A percentile compares a stretch with the other conserved stretches of the same genome.
Evolutionary conservation across 1,140 invertebrate species (phyloP).

Genomic region (Drosophila saltans): DNA sequence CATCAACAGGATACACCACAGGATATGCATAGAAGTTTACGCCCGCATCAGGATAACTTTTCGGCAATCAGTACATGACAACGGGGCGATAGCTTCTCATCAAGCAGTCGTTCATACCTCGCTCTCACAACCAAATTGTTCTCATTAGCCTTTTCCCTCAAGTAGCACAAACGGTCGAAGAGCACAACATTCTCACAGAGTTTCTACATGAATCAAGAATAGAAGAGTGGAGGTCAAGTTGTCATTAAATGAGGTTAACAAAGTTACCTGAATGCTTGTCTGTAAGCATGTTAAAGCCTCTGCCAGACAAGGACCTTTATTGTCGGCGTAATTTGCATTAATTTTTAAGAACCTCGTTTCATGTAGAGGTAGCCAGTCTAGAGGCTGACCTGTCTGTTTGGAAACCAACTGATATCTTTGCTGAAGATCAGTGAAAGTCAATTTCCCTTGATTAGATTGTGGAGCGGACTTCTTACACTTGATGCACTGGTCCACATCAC

Average conservation of each 20-base stretch:
- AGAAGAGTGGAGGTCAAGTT: not conserved
- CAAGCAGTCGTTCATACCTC: slow-evolving; percentile 85
- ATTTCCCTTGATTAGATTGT: not conserved
- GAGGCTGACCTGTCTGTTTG: not conserved
- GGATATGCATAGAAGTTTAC: slow-evolving; percentile 4
- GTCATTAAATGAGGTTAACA: not conserved
- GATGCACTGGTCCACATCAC: slow-evolving; percentile 37
- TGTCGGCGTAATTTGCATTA: slow-evolving; percentile 35
- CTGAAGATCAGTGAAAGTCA: slow-evolving; percentile 27
- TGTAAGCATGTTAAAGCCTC: slow-evolving; percentile 75
- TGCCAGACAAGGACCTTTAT: slow-evolving; percentile 44
- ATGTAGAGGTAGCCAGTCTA: slow-evolving; percentile 47
- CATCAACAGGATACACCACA: slow-evolving; percentile 16
- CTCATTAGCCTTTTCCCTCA: slow-evolving; percentile 84
- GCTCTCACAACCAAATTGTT: slow-evolving; percentile 80
- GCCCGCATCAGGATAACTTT: slow-evolving; percentile 61
- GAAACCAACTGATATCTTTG: slow-evolving; percentile 35
- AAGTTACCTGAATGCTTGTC: slow-evolving; percentile 71
- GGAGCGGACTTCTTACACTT: slow-evolving; percentile 16
- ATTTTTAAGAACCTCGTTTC: slow-evolving; percentile 41
- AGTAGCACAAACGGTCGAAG: slow-evolving; percentile 87
- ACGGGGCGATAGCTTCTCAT: slow-evolving; percentile 85
- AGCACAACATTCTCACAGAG: slow-evolving; percentile 88
- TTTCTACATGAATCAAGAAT: slow-evolving; percentile 72
- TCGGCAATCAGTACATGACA: slow-evolving; percentile 85